phyloP scores from a whole-genome alignment of 2,797 vertebrate species.

The Alauda arvensis region DNA sequence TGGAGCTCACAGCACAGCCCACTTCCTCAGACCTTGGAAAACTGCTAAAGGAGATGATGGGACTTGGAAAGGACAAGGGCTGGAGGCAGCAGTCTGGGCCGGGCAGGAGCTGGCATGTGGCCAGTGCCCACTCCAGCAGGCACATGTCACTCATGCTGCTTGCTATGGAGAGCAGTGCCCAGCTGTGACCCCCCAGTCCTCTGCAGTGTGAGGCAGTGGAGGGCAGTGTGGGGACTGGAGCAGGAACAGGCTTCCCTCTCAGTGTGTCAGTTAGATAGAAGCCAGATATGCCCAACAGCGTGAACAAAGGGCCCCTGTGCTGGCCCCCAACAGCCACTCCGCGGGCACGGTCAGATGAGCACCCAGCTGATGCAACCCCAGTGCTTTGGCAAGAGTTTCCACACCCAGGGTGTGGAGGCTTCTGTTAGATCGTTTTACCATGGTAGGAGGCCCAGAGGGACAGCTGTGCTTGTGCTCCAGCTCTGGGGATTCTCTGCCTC shows the following conservation, averaged over 20 bases:
- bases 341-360: background rate
- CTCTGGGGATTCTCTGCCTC: rapidly evolving
- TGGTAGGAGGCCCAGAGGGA: background rate
- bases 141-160: rapidly evolving
- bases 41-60: rapidly evolving
- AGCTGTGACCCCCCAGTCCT: rapidly evolving
- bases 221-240: background rate
- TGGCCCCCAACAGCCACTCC: background rate
- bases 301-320: background rate
- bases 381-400: background rate
- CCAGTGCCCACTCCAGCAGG: background rate
- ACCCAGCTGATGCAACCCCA: conserved; percentile 14
- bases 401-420: background rate
- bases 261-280: background rate
- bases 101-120: background rate
- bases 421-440: background rate
- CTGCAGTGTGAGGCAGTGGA: rapidly evolving
- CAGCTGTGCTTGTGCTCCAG: rapidly evolving
- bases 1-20: background rate
- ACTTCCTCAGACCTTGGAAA: background rate
- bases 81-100: background rate
- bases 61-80: background rate
- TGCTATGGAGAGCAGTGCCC: rapidly evolving
- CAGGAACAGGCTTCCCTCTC: background rate
- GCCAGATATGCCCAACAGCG: background rate